These are phyloP conservation scores for Mongoloraphidia duomilia DNA, from an alignment of 2,888 invertebrate species.

Conservation along the genomic window DNA sequence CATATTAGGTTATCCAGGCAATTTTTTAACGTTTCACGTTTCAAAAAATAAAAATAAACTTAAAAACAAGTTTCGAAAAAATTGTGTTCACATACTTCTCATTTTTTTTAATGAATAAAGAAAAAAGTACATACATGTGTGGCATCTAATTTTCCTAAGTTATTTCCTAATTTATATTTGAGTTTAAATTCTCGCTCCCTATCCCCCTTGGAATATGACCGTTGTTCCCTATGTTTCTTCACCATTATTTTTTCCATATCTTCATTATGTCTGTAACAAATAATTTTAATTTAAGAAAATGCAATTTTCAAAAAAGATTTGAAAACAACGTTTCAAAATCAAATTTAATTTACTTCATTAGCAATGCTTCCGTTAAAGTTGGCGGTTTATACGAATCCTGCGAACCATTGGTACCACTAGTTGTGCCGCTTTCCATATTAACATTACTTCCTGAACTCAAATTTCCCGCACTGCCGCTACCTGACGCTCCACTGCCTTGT, in stretches of 20 bases:
- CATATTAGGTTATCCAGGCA: too few species aligned
- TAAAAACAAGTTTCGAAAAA: too few species aligned
- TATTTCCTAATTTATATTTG: too few species aligned
- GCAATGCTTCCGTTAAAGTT: slow-evolving; percentile 42
- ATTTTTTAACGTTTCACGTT: too few species aligned
- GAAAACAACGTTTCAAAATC: neutral
- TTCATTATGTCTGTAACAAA: slow-evolving; percentile 50
- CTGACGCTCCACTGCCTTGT: slow-evolving; percentile 38
- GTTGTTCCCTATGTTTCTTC: slow-evolving; percentile 49
- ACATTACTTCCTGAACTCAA: slow-evolving; percentile 42
- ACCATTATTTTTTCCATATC: slow-evolving; percentile 71
- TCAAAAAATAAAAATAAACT: too few species aligned
- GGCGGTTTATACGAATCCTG: slow-evolving; percentile 34
- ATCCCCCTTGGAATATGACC: slow-evolving; percentile 35
- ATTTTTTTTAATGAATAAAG: too few species aligned
- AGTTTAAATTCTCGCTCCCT: slow-evolving; percentile 18
- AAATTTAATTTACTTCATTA: slow-evolving; percentile 30
- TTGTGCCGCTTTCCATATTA: slow-evolving; percentile 36
- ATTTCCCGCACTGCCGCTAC: slow-evolving; percentile 45
- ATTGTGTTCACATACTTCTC: too few species aligned
- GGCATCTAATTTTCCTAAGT: too few species aligned
- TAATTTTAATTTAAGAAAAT: slow-evolving; percentile 1
- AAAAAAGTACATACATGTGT: too few species aligned
- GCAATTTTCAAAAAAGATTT: neutral
- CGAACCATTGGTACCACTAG: slow-evolving; percentile 32